Conservation (phyloP, 2,113 vertebrate genomes). For the Mobula hypostoma region DNA sequence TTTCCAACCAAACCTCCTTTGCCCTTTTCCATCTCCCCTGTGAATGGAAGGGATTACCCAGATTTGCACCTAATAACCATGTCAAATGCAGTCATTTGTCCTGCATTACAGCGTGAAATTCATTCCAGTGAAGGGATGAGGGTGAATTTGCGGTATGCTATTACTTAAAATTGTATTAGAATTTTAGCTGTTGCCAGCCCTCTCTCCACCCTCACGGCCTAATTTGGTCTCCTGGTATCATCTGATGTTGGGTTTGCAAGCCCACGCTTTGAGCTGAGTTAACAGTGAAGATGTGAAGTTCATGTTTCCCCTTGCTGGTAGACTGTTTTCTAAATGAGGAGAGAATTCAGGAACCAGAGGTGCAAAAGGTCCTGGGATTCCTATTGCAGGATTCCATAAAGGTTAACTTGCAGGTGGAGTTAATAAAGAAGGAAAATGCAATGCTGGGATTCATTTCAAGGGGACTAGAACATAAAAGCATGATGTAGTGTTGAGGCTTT, state of each 20-base stretch:
- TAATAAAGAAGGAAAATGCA: too few species aligned
- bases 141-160: neutral
- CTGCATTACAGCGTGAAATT: constrained; percentile 9
- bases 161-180: neutral
- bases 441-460: too few species aligned
- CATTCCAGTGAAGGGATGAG: neutral
- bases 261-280: neutral
- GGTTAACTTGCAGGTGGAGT: too few species aligned
- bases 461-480: too few species aligned
- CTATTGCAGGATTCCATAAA: too few species aligned
- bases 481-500: too few species aligned
- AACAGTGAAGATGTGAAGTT: neutral
- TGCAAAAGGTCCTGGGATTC: too few species aligned
- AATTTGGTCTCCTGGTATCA: neutral
- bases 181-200: neutral
- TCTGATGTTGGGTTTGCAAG: neutral
- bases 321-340: too few species aligned
- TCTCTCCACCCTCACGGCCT: neutral
- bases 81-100: neutral
- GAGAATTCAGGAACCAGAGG: too few species aligned
- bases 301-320: too few species aligned
- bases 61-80: neutral
- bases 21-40: neutral
- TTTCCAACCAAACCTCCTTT: neutral
- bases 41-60: neutral